Evolutionary conservation across 2,888 invertebrate species (phyloP).

Genomic region (Brachypterus glaber): DNA sequence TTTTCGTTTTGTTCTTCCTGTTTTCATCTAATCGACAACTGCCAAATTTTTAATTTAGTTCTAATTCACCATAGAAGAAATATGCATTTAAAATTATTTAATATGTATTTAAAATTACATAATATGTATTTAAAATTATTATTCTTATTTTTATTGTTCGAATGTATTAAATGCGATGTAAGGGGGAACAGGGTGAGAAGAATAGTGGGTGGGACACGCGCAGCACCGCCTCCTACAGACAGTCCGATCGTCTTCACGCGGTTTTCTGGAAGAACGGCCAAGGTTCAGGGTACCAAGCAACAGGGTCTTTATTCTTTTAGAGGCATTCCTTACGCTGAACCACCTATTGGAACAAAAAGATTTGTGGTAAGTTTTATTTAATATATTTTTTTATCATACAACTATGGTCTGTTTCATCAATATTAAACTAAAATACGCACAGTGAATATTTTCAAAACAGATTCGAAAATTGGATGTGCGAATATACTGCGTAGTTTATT

Average conservation of each 20-base stretch:
- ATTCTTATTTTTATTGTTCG: neutral
- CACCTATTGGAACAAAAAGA: slow-evolving; percentile 49
- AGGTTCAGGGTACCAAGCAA: slow-evolving; percentile 55
- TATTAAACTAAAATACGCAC: too few species aligned
- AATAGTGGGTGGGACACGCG: slow-evolving; percentile 60
- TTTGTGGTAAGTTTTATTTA: slow-evolving; percentile 51
- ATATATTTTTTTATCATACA: too few species aligned
- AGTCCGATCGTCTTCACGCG: slow-evolving; percentile 62
- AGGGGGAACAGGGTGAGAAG: slow-evolving; percentile 30
- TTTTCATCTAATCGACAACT: too few species aligned
- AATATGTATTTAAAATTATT: neutral
- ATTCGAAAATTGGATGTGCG: too few species aligned
- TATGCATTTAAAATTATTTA: too few species aligned
- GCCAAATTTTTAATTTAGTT: too few species aligned
- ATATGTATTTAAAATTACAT: too few species aligned
- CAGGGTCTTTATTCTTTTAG: slow-evolving; percentile 57
- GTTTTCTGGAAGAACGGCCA: slow-evolving; percentile 51
- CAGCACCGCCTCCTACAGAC: slow-evolving; percentile 58
- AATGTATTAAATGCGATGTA: slow-evolving; percentile 8
- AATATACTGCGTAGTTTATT: too few species aligned
- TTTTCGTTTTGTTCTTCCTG: too few species aligned
- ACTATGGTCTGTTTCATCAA: too few species aligned
- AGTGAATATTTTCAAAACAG: too few species aligned
- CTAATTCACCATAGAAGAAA: too few species aligned
- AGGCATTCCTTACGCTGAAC: slow-evolving; percentile 60